phyloP scores from a whole-genome alignment of 2,888 invertebrate genomes.

The Mythimna pallens region DNA sequence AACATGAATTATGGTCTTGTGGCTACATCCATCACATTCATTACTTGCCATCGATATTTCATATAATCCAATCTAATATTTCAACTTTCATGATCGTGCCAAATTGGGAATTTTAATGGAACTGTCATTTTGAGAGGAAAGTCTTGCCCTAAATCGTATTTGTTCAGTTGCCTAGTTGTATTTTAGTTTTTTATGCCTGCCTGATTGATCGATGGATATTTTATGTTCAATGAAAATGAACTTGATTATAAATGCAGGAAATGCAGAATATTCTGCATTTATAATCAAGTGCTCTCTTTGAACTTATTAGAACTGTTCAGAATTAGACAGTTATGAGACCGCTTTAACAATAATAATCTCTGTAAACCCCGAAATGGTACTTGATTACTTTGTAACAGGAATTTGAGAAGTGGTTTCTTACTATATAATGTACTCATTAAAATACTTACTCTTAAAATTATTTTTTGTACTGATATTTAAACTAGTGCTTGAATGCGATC shows the following conservation, averaged over 20 bases:
- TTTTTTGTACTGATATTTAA: too few relatives aligned
- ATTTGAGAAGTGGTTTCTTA: conserved; percentile 30
- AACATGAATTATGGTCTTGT: conserved; percentile 78
- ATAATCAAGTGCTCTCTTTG: background rate
- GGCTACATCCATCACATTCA: conserved; percentile 68
- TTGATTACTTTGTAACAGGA: conserved; percentile 48
- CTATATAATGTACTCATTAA: conserved; percentile 27
- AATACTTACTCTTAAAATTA: conserved; percentile 16
- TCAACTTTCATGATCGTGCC: conserved; percentile 45
- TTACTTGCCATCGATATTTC: conserved; percentile 60
- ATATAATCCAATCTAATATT: conserved; percentile 61
- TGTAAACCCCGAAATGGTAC: conserved; percentile 28
- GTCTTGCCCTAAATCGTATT: conserved; percentile 20
- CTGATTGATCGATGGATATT: conserved; percentile 8
- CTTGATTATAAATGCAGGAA: background rate
- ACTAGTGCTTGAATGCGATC: too few relatives aligned
- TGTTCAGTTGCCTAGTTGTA: conserved; percentile 15
- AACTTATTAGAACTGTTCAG: background rate
- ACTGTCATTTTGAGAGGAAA: conserved; percentile 34
- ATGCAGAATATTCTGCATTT: background rate
- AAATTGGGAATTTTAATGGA: conserved; percentile 54
- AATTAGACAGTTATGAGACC: background rate
- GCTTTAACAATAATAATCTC: conserved; percentile 9
- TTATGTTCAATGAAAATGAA: background rate
- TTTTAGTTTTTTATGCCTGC: background rate